Evolutionary conservation across 2,888 invertebrate species (phyloP), one percentile per base, ranked within the genome.

Genomic region (Platycnemis pennipes): DNA sequence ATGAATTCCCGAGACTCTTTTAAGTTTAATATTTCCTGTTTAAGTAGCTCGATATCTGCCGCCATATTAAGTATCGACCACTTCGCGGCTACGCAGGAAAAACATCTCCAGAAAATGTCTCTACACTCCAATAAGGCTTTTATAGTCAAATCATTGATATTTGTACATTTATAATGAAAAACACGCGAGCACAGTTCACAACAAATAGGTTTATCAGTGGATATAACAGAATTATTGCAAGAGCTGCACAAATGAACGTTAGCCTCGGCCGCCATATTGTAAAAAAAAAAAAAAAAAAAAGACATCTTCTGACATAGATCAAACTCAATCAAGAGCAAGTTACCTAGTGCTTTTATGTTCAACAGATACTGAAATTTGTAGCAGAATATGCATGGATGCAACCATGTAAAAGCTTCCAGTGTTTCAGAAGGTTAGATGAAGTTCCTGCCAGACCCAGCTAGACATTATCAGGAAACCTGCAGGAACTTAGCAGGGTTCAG

Each of bases 101-200:
- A 31, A 69, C 69, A 69, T 69, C 31, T 69, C 69, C 69, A 69
- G 31, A 69, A 69, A 69, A 69, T 69, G n/a, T 69, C 69, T 69
- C 69, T 69, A 31, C 69, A n/a, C 69, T 69, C n/a, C n/a, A 69
- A 69, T 69, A 69, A 26, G 31, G 69, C 31, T 69, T 69, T 69
- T 31, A 69, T n/a, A 69, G 31, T n/a, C 31, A 69, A 31, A 69
- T 69, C 69, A 31, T 69, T 69, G 4, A 69, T 26, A 69, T 69
- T n/a, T n/a, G 69, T 69, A 31, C 69, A 69, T 69, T 69, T 69
- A 31, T 26, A n/a, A 31, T 69, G 69, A 31, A 69, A 69, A 69
- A 69, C n/a, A 31, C 69, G 69, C 31, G 69, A 69, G n/a, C 69
- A 69, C 69, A 69, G 31, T 4, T n/a, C 22, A 31, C 69, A 69